A percentile compares a stretch with the other conserved stretches of the same genome.
These are phyloP conservation scores for Teleogryllus occipitalis DNA, from an alignment of 1,140 invertebrate species.

Conservation along the genomic window DNA sequence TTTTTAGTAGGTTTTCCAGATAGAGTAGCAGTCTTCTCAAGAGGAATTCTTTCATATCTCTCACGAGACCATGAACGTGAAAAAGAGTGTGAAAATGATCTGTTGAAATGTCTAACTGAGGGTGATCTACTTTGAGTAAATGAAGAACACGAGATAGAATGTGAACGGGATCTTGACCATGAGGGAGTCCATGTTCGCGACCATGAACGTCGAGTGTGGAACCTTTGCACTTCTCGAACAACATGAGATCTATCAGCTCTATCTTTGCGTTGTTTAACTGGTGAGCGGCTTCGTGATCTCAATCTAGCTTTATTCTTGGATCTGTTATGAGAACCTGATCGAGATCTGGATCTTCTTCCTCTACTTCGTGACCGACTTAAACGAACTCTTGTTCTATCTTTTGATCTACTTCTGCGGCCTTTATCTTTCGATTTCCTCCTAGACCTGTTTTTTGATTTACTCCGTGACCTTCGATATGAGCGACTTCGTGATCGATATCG, in stretches of 20 bases:
- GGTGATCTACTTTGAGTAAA: conserved; percentile 33
- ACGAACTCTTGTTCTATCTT: conserved; percentile 27
- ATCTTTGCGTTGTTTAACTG: conserved; percentile 32
- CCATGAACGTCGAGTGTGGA: conserved; percentile 22
- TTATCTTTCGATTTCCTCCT: conserved; percentile 25
- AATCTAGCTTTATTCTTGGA: conserved; percentile 34
- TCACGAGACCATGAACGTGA: conserved; percentile 22
- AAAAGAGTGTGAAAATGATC: conserved; percentile 18
- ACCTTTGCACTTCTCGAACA: conserved; percentile 28
- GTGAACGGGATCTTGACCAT: conserved; percentile 42
- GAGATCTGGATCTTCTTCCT: conserved; percentile 26
- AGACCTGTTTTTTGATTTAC: conserved; percentile 11
- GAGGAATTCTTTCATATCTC: conserved; percentile 27
- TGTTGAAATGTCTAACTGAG: conserved; percentile 25
- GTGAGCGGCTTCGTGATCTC: conserved; percentile 32
- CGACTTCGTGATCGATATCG: conserved; percentile 36
- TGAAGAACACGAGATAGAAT: conserved; percentile 29
- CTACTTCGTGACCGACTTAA: conserved; percentile 18
- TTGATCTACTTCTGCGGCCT: conserved; percentile 27
- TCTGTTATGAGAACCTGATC: conserved; percentile 24
- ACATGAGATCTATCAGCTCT: conserved; percentile 31
- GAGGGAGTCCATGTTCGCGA: conserved; percentile 38
- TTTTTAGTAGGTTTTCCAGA: conserved; percentile 21
- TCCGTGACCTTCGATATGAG: conserved; percentile 24
- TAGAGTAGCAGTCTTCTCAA: conserved; percentile 6